Percentiles rank a stretch among this genome's conserved stretches.
These are phyloP conservation scores for Aphodius sticticus DNA, from an alignment of 2,888 invertebrate genomes.

Conservation along the genomic window DNA sequence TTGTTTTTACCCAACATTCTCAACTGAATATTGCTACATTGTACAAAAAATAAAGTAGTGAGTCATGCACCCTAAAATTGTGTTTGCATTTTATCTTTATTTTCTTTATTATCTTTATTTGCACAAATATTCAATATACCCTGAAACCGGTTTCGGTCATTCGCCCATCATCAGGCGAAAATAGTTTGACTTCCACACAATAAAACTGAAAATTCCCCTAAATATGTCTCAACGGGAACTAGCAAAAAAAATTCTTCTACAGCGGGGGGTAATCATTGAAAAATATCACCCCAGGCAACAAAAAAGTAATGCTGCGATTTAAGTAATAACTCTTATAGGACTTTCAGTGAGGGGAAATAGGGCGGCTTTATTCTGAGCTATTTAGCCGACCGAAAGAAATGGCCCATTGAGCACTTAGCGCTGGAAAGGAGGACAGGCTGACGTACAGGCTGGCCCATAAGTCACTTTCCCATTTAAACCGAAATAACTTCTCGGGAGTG, in stretches of 20 bases:
- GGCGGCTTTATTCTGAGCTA: slow-evolving; percentile 49
- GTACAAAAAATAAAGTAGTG: not conserved
- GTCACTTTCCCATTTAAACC: slow-evolving; percentile 45
- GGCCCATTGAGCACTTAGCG: slow-evolving; percentile 58
- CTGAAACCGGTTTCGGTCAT: no score
- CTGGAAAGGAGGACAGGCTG: slow-evolving; percentile 49
- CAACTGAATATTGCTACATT: not conserved
- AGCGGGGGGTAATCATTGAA: not conserved
- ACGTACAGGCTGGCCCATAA: not conserved
- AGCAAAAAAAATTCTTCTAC: no score
- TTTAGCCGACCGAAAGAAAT: slow-evolving; percentile 57
- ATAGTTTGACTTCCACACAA: no score
- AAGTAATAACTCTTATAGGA: slow-evolving; percentile 34
- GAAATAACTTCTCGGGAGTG: slow-evolving; percentile 38
- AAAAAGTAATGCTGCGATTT: slow-evolving; percentile 32
- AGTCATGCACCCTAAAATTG: no score
- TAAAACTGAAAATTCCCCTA: no score
- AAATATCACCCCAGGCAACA: slow-evolving; percentile 26
- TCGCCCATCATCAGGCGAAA: no score
- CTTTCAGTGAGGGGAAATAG: slow-evolving; percentile 34
- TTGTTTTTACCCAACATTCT: not conserved
- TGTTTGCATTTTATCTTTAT: no score
- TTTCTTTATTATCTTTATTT: no score
- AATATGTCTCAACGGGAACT: no score
- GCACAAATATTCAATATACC: no score